phyloP scores from a whole-genome alignment of 2,888 invertebrate species.

The Torymus texanus region DNA sequence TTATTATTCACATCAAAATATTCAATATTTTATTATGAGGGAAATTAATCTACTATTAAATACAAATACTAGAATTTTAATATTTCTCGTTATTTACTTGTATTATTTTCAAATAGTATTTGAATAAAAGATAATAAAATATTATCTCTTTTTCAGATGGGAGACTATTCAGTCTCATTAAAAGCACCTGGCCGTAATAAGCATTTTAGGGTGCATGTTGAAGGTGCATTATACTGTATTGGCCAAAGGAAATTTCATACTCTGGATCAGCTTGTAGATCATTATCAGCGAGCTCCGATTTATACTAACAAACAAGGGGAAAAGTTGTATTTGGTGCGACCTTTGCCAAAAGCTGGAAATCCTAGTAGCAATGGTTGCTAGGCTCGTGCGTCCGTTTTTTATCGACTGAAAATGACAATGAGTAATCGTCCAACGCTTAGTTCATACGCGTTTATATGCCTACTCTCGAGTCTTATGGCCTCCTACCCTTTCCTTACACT shows the following conservation, averaged over 20 bases:
- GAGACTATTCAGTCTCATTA: conserved; percentile 97
- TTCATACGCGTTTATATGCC: conserved; percentile 53
- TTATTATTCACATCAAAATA: too few species aligned
- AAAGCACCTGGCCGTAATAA: conserved; percentile 99
- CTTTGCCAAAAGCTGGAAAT: conserved; percentile 84
- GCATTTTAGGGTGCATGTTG: conserved; percentile 98
- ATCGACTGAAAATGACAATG: conserved; percentile 56
- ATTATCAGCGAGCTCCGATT: conserved; percentile 99
- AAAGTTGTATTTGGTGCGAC: conserved; percentile 96
- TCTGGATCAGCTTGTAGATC: conserved; percentile 96
- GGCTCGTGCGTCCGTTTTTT: conserved; percentile 38
- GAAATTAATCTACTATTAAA: too few species aligned
- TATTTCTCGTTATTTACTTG: too few species aligned
- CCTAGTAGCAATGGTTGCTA: conserved; percentile 73
- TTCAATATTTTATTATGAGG: too few species aligned
- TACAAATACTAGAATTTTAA: too few species aligned
- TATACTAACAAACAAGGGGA: conserved; percentile 98
- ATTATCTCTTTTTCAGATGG: conserved; percentile 82
- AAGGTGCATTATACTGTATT: conserved; percentile 94
- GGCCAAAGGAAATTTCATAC: conserved; percentile 98
- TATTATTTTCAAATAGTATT: too few species aligned
- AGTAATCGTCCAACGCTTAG: conserved; percentile 53
- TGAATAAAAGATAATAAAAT: background rate
- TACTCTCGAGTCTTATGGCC: conserved; percentile 32
- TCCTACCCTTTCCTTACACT: conserved; percentile 26